These are phyloP conservation scores for Protobothrops mucrosquamatus DNA, from an alignment of 2,113 vertebrate species.

Conservation along the genomic window DNA sequence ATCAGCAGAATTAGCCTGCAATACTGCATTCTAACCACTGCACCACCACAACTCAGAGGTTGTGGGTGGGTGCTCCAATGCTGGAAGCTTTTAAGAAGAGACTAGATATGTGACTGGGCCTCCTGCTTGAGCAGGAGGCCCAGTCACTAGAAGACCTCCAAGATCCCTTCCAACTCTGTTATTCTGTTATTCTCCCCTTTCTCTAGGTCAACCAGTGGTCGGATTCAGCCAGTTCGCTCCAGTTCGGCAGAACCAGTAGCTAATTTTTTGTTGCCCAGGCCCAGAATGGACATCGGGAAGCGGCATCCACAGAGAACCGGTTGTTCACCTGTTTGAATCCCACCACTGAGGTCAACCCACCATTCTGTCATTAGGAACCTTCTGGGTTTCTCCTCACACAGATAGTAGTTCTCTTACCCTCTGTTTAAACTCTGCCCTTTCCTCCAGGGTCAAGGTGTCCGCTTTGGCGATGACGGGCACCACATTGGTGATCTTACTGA, in stretches of 20 bases:
- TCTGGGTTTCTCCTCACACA: background rate
- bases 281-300: too few species aligned
- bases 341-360: background rate
- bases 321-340: too few species aligned
- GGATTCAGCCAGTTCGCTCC: too few species aligned
- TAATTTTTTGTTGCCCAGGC: too few species aligned
- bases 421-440: slow-evolving; percentile 84
- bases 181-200: background rate
- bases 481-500: slow-evolving; percentile 85
- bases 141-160: background rate
- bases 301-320: too few species aligned
- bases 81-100: background rate
- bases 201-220: background rate
- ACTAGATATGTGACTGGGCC: background rate
- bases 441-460: slow-evolving; percentile 85
- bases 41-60: too few species aligned
- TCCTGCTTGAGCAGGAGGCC: background rate
- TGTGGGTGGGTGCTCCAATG: background rate
- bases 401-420: slow-evolving; percentile 67
- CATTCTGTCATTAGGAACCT: background rate
- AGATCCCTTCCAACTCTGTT: too few species aligned
- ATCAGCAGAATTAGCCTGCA: too few species aligned
- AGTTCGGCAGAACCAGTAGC: too few species aligned
- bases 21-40: too few species aligned
- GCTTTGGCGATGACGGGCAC: slow-evolving; percentile 88